phyloP scores from a whole-genome alignment of 2,797 vertebrate genomes.

The Aldrovandia affinis region DNA sequence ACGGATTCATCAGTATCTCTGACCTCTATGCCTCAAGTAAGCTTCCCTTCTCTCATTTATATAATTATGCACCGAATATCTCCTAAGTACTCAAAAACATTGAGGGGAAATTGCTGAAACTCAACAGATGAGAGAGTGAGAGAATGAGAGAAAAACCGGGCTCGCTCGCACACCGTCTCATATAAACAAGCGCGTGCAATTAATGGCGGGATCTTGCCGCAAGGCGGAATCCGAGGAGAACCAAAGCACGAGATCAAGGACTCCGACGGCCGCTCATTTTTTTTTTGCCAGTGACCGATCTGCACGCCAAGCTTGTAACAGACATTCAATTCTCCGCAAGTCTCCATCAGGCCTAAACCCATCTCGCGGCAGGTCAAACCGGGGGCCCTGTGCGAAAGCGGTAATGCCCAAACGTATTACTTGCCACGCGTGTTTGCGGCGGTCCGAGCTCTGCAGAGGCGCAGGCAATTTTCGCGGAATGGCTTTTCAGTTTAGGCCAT shows the following conservation, averaged over 20 bases:
- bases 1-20: background rate
- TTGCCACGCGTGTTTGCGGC: background rate
- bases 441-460: constrained; percentile 8
- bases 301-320: background rate
- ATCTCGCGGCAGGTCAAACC: constrained; percentile 10
- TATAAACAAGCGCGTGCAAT: background rate
- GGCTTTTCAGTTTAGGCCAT: constrained; percentile 24
- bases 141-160: background rate
- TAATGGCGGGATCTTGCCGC: background rate
- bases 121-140: background rate
- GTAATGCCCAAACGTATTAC: background rate
- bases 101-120: background rate
- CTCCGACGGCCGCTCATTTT: background rate
- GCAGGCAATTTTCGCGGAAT: constrained; percentile 25
- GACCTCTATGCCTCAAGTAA: background rate
- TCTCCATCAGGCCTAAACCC: constrained; percentile 4
- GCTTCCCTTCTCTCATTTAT: background rate
- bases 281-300: background rate
- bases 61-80: constrained; percentile 18
- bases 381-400: constrained; percentile 6
- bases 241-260: background rate
- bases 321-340: background rate
- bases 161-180: background rate
- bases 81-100: background rate
- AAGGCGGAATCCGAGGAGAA: too few relatives aligned